Conservation (phyloP, 1,140 invertebrate species). For the Panulirus ornatus region DNA sequence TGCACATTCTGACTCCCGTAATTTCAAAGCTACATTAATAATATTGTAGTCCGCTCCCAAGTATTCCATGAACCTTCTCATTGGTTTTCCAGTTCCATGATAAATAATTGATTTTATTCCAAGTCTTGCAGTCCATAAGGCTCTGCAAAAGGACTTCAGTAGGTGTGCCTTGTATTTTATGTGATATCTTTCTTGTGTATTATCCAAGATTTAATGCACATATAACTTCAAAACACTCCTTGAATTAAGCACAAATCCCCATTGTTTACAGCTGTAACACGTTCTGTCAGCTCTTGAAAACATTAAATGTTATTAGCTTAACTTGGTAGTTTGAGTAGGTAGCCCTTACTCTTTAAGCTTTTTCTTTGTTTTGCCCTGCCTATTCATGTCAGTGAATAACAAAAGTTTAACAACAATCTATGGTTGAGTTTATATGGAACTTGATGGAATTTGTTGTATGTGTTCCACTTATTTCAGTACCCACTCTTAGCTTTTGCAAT, state of each 20-base stretch:
- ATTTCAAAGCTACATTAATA: constrained; percentile 55
- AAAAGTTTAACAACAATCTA: constrained; percentile 21
- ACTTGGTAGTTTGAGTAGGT: constrained; percentile 23
- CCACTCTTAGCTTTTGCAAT: constrained; percentile 35
- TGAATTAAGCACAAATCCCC: constrained; percentile 49
- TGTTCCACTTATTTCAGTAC: constrained; percentile 7
- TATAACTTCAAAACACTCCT: constrained; percentile 49
- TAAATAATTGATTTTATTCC: constrained; percentile 69
- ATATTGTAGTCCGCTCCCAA: constrained; percentile 45
- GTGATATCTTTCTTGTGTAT: constrained; percentile 59
- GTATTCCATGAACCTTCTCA: constrained; percentile 65
- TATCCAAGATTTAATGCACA: constrained; percentile 61
- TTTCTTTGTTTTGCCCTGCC: constrained; percentile 32
- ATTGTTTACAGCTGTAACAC: constrained; percentile 1
- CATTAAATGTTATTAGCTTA: constrained; percentile 36
- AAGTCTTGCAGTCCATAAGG: constrained; percentile 70
- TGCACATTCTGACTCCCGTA: constrained; percentile 65
- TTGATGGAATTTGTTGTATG: constrained; percentile 17
- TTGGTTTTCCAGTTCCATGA: constrained; percentile 61
- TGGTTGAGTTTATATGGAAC: neutral
- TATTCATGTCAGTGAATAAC: constrained; percentile 16
- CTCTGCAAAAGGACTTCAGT: constrained; percentile 71
- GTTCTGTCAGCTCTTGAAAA: constrained; percentile 39
- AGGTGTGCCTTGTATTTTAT: constrained; percentile 71
- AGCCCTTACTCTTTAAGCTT: constrained; percentile 28